Evolutionary conservation across 2,113 vertebrate genomes (phyloP), one percentile per base, ranked within the genome.

Genomic region (Turnix velox): DNA sequence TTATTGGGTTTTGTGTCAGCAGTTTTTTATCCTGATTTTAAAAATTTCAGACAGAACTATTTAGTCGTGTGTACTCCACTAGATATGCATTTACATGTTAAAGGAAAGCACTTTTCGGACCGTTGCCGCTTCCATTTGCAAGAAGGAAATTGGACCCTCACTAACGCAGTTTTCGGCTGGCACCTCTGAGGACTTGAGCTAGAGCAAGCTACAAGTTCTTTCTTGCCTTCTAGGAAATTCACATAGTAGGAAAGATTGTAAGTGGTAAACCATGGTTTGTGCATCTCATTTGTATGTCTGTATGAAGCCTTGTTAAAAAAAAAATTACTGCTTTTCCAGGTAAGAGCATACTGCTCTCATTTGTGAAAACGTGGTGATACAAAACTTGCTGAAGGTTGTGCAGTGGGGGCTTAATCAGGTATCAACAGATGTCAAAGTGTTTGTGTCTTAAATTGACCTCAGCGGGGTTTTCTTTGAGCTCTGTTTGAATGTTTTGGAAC

Each of bases 71-170:
- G 42, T 59, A 31, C 19, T 18, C 18, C 2, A 24, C 66, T 65
- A 81, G 88, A 88, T 39, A 14, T 28, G 27, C 10, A 79, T 93
- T 93, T 85, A 67, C 84, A 71, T 55, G 51, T 43, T 68, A 93
- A 94, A 90, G 69, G 67, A 79, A 74, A 77, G 54, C 69, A 35
- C 66, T 96, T 95, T 59, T 83, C 88, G 77, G 48, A 58, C 79
- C 69, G 13, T 71, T 66, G 58, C 45, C 80, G 63, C 78, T 57
- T 52, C 35, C n/a, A 43, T 93, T 94, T 80, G 62, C 63, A 63
- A 73, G 66, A 80, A 77, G 81, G 52, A 90, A 92, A 73, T 89
- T 61, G 54, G 66, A 58, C 74, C 57, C 20, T 79, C 4, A 0
- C 30, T 90, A 74, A 54, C 22, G 23, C 4, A 62, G 63, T 77